Conservation (phyloP, 2,888 invertebrate genomes). For the Desoria tigrina region DNA sequence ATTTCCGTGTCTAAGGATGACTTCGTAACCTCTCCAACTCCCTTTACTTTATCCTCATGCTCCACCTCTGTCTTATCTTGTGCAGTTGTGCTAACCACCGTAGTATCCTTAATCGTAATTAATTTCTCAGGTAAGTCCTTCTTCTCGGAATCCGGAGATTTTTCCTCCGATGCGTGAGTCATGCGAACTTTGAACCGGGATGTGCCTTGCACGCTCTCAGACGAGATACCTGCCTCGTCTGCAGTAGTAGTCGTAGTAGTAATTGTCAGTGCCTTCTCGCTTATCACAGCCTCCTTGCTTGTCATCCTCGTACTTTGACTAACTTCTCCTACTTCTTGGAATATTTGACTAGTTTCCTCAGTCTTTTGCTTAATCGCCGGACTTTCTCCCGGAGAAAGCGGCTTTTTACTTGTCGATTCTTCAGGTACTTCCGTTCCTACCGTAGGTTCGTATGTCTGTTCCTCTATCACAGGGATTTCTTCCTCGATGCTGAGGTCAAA, state of each 20-base stretch:
- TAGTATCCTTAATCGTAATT: slow-evolving; percentile 8
- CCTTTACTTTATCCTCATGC: too few species aligned
- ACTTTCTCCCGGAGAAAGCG: too few species aligned
- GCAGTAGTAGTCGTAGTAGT: neutral
- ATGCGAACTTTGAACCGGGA: slow-evolving; percentile 4
- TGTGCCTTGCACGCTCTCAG: neutral
- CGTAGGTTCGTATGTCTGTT: neutral
- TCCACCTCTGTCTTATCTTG: neutral
- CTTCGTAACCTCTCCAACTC: too few species aligned
- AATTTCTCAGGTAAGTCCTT: slow-evolving; percentile 44
- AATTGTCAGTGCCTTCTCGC: neutral
- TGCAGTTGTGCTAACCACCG: neutral
- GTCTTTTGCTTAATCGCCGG: too few species aligned
- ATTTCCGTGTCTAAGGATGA: slow-evolving; percentile 64
- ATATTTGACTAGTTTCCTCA: slow-evolving; percentile 18
- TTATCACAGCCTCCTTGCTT: neutral
- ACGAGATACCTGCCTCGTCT: too few species aligned
- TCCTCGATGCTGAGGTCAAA: slow-evolving; percentile 53
- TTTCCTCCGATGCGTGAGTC: slow-evolving; percentile 19
- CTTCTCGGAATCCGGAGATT: slow-evolving; percentile 42
- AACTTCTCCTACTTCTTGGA: slow-evolving; percentile 14
- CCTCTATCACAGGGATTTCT: slow-evolving; percentile 31
- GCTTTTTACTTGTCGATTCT: neutral
- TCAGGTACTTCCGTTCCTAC: slow-evolving; percentile 24
- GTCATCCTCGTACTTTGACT: slow-evolving; percentile 5